Conservation (phyloP, 2,888 invertebrate genomes). For the Actias luna region DNA sequence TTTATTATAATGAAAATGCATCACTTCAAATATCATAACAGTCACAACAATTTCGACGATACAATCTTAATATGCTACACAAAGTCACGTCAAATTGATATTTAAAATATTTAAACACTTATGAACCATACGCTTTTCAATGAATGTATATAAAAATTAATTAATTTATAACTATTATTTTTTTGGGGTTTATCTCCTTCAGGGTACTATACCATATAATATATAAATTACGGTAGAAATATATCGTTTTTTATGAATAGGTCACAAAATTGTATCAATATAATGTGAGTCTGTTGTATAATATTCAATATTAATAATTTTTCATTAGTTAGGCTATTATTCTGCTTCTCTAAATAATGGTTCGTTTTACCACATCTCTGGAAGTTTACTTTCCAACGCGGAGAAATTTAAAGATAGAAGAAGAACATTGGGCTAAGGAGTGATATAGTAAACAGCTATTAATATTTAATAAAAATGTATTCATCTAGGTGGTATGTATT, state of each 20-base stretch:
- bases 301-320: constrained; percentile 38
- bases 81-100: constrained; percentile 55
- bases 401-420: not conserved
- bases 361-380: not conserved
- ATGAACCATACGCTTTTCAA: constrained; percentile 36
- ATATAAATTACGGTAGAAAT: constrained; percentile 59
- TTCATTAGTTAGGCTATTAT: not conserved
- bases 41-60: constrained; percentile 78
- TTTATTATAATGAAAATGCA: constrained; percentile 77
- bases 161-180: constrained; percentile 64
- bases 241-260: constrained; percentile 38
- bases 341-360: not conserved
- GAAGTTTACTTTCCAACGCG: not conserved
- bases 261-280: constrained; percentile 54
- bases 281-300: constrained; percentile 32
- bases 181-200: constrained; percentile 76
- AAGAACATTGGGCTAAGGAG: not conserved
- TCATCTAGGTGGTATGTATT: not conserved
- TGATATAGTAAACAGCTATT: not conserved
- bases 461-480: not conserved
- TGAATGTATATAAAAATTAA: constrained; percentile 59
- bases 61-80: constrained; percentile 32
- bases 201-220: constrained; percentile 61
- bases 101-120: constrained; percentile 54
- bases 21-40: constrained; percentile 74